Percentiles rank a stretch among this genome's conserved stretches.
These are phyloP conservation scores for Pagrus major DNA, from an alignment of 2,113 vertebrate genomes.

Conservation along the genomic window DNA sequence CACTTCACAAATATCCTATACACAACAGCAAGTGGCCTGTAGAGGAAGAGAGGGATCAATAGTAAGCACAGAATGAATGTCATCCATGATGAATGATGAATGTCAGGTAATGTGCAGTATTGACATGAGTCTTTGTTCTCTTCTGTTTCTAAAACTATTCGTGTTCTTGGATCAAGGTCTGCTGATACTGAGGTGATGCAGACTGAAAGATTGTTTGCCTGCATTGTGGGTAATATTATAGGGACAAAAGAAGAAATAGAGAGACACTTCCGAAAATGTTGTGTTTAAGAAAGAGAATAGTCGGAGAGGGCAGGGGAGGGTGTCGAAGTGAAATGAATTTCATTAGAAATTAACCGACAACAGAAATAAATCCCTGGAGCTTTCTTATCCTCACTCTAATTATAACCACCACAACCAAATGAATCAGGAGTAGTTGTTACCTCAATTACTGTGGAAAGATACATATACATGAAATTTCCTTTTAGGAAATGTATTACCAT, in stretches of 20 bases:
- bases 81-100: slow-evolving; percentile 29
- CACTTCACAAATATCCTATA: slow-evolving; percentile 12
- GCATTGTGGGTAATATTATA: not conserved
- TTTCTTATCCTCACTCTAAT: slow-evolving; percentile 67
- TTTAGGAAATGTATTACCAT: slow-evolving; percentile 5
- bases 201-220: not conserved
- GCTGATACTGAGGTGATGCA: not conserved
- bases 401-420: slow-evolving; percentile 47
- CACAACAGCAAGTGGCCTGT: not conserved
- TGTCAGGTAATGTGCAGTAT: slow-evolving; percentile 20
- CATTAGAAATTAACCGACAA: slow-evolving; percentile 60
- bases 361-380: slow-evolving; percentile 56
- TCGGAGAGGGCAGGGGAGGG: not conserved
- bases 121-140: slow-evolving; percentile 34
- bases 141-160: slow-evolving; percentile 13
- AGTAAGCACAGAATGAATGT: slow-evolving; percentile 30
- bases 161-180: not conserved
- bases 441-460: slow-evolving; percentile 60
- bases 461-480: slow-evolving; percentile 34
- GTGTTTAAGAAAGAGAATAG: not conserved
- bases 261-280: not conserved
- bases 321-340: slow-evolving; percentile 54
- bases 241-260: not conserved
- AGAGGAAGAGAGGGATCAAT: slow-evolving; percentile 30
- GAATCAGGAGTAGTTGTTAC: slow-evolving; percentile 49